phyloP scores from a whole-genome alignment of 2,113 vertebrate species.

The Camarhynchus parvulus region DNA sequence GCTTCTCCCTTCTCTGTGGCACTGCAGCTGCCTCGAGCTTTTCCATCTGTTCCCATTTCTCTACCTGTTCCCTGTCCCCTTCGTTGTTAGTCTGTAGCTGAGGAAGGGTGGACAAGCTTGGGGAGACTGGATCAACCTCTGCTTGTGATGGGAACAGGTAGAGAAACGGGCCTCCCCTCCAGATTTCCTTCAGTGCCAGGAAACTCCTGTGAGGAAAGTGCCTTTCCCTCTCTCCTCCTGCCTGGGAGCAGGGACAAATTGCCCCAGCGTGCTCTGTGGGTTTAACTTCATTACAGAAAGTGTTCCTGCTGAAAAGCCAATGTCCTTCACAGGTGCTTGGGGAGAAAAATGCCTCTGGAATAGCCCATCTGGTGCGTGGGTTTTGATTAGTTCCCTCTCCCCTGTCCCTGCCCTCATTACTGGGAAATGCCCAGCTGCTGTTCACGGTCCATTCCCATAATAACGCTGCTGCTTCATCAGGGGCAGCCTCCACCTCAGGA shows the following conservation, averaged over 20 bases:
- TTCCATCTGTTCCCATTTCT: neutral
- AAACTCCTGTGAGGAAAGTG: neutral
- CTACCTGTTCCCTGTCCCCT: too few species aligned
- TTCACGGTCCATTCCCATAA: slow-evolving; percentile 25
- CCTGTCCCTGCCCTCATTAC: slow-evolving; percentile 24
- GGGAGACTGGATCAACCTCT: neutral
- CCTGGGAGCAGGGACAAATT: neutral
- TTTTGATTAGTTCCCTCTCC: slow-evolving; percentile 17
- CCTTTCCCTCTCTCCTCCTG: neutral
- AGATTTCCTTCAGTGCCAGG: neutral
- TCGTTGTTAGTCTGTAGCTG: neutral
- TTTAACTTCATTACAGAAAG: slow-evolving; percentile 32
- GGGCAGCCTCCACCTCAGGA: neutral
- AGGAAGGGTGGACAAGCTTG: neutral
- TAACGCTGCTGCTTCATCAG: neutral
- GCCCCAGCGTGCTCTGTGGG: slow-evolving; percentile 15
- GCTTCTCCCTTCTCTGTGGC: neutral
- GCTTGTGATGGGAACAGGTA: neutral
- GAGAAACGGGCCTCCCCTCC: neutral
- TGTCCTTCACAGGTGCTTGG: slow-evolving; percentile 53
- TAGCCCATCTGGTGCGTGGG: neutral
- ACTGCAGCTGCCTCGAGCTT: neutral
- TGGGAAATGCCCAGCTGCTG: slow-evolving; percentile 24
- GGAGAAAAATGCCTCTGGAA: slow-evolving; percentile 54
- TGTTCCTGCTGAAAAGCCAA: slow-evolving; percentile 29